phyloP scores from a whole-genome alignment of 2,113 vertebrate species.

The Rhizomys pruinosus region DNA sequence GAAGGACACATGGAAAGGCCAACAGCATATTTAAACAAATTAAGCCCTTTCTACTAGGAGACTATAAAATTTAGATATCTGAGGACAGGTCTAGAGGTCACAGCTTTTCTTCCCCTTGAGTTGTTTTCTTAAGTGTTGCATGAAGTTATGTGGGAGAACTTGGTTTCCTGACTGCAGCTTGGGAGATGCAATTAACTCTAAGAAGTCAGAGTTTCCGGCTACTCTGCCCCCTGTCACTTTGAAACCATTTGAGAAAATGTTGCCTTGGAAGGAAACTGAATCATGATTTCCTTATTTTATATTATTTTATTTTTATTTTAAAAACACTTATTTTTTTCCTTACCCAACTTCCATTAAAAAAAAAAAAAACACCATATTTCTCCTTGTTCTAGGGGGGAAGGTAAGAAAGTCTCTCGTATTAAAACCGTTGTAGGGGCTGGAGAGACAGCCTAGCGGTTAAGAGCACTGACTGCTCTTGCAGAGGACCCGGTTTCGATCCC shows the following conservation, averaged over 20 bases:
- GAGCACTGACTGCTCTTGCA: no score
- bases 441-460: no score
- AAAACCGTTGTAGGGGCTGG: no score
- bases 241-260: neutral
- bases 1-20: neutral
- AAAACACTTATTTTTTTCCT: no score
- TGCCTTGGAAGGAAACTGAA: neutral
- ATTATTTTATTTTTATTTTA: no score
- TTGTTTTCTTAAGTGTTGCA: neutral
- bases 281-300: neutral
- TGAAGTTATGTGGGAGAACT: conserved; percentile 6
- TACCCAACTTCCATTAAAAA: no score
- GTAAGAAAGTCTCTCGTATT: no score
- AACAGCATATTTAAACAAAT: conserved; percentile 27
- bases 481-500: no score
- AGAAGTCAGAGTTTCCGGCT: neutral
- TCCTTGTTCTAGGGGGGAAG: no score
- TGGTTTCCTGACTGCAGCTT: neutral
- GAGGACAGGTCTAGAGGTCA: neutral
- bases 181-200: neutral
- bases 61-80: neutral
- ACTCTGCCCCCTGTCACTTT: neutral
- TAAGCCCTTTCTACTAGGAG: neutral
- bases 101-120: neutral
- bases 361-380: no score